Base-by-base conservation (phyloP, 2,797 vertebrate genomes). In the Intellagama lesueurii region DNA sequence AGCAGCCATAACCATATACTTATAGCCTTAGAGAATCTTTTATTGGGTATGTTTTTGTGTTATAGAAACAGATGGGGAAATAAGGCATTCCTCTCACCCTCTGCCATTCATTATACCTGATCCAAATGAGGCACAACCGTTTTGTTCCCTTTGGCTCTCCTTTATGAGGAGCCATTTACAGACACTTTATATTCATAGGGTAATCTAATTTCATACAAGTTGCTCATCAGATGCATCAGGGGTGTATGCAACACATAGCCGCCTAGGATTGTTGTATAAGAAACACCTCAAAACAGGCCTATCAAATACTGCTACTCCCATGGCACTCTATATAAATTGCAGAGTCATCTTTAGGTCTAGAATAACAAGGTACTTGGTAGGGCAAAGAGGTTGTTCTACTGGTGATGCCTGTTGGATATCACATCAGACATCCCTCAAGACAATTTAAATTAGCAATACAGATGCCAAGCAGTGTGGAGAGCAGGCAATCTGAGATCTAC, bases 141-240 rank as follows among this genome's bases (percentile, higher is more conserved):
- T 73, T 69, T 30, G 2, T 89, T 94, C 88, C 81, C 19, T 94
- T 91, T 85, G 83, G n/a, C 81, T 93, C 9, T 70, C 19, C 69
- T 94, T 92, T 92, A 68, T 49, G 80, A 91, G 91, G 75, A 32
- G 90, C 85, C 56, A 75, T 91, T 95, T 86, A 64, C 90, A 94
- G 82, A 91, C 85, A 86, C 83, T 95, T 94, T 89, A 90, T 90
- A 94, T 95, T 94, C 81, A 95, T 91, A 64, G 93, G 30, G 32
- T 78, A 91, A 91, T 93, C 76, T 86, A 89, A 87, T 86, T 92
- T 93, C 92, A 89, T 56, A 69, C 2, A 47, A 68, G 47, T 82
- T 92, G 93, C 30, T 91, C 73, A 92, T 91, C 64, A 83, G 86
- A 89, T 72, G 17, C 91, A 83, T 94, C 87, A 90, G 78, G 94